Base-by-base conservation (phyloP, 1,140 invertebrate genomes). In the Sogatella furcifera region DNA sequence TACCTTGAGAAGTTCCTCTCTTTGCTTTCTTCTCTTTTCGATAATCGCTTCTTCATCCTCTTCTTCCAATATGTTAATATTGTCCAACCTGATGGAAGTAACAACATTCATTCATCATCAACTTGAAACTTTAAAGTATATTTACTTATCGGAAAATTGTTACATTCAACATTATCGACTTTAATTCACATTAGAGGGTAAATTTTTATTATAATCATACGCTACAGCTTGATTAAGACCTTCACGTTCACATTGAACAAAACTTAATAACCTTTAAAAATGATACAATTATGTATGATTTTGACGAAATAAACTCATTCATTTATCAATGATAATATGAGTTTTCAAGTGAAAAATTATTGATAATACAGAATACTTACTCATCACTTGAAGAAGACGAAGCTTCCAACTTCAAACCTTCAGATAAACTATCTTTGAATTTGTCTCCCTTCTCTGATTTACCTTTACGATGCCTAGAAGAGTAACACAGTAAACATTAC, bases 11-110 rank as follows among this genome's bases (percentile, higher is more conserved):
- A 98, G 76, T 70, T 91, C 90, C 75, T 96, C 92, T 49, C 95
- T 78, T 71, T 94, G 85, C 73, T 91, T 91, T 62, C 95, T 81
- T 66, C 92, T 79, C 69, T 84, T 83, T 71, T 96, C 90, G 73
- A 97, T 97, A 68, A 97, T 92, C 61, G 85, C 84, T 73, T 97
- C 91, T 71, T 96, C 94, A 72, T 95, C 91, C 73, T 96, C 93
- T 63, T 96, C 94, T 49, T 92, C 88, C 62, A 86, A 84, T 57
- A 88, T 83, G 62, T 91, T 88, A 53, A 92, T 84, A 61, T 90
- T 84, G 13, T 69, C 55, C 28, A 72, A 62, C 49, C 72, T 75
- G 64, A 65, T 55, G 56, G 61, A 64, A n/a, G n/a, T n/a, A n/a
- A 58, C 28, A 28, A 60, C 57, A 31, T 44, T 9, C 21, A n/a